A percentile compares a stretch with the other conserved stretches of the same genome.
phyloP scores from a whole-genome alignment of 1,140 invertebrate genomes.

The Zaprionus inermis region DNA sequence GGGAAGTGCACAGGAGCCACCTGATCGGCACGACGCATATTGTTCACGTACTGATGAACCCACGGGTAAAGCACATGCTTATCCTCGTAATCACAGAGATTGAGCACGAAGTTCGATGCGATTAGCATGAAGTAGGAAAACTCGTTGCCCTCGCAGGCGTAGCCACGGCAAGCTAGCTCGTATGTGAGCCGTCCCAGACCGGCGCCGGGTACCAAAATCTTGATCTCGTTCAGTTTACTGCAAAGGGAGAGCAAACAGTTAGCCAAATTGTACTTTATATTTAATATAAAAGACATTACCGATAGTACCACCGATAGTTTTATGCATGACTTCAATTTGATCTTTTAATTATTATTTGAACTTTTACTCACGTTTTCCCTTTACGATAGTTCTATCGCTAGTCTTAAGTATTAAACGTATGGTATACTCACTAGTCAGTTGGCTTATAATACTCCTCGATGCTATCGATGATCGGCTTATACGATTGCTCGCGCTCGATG shows the following conservation, averaged over 20 bases:
- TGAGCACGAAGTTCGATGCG: constrained; percentile 97
- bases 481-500: constrained; percentile 93
- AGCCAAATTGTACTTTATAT: background rate
- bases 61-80: constrained; percentile 90
- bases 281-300: background rate
- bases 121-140: constrained; percentile 99
- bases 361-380: no score
- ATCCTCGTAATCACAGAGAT: constrained; percentile 87
- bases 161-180: constrained; percentile 95
- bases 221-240: constrained; percentile 86
- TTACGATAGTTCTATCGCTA: background rate
- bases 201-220: constrained; percentile 96
- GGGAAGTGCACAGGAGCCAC: constrained; percentile 92
- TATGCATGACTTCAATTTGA: background rate
- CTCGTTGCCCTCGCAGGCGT: constrained; percentile 98
- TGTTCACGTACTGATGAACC: constrained; percentile 97
- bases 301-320: background rate
- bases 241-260: background rate
- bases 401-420: background rate
- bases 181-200: constrained; percentile 96
- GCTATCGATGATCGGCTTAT: constrained; percentile 95
- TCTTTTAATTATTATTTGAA: no score
- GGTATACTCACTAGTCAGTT: constrained; percentile 79
- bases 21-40: constrained; percentile 92
- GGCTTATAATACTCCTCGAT: constrained; percentile 90